These are phyloP conservation scores for Drosophila nikananu DNA, from an alignment of 1,140 invertebrate species.

Conservation along the genomic window DNA sequence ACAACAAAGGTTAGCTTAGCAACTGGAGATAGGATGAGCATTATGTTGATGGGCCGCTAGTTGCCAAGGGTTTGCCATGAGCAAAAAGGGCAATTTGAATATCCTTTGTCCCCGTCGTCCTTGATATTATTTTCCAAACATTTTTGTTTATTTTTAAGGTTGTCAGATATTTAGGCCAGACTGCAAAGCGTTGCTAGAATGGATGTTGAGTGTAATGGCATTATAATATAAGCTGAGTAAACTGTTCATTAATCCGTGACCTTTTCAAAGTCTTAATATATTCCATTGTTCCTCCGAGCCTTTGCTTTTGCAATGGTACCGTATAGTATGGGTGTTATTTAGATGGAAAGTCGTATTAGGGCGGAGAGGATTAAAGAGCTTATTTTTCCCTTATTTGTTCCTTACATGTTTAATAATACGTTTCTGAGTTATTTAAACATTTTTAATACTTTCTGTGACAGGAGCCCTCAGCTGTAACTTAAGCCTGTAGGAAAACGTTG, in stretches of 20 bases:
- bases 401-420: background rate
- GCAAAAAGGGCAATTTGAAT: constrained; percentile 3
- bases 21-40: background rate
- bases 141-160: background rate
- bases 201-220: background rate
- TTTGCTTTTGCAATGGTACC: background rate
- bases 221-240: background rate
- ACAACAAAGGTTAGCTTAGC: constrained; percentile 21
- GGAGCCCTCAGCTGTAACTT: background rate
- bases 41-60: background rate
- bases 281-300: background rate
- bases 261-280: background rate
- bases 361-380: no score
- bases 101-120: constrained; percentile 9
- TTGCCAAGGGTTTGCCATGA: background rate
- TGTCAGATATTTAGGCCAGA: background rate
- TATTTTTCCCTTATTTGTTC: no score
- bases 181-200: background rate
- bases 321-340: background rate
- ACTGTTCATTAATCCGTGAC: background rate
- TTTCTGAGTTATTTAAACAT: background rate
- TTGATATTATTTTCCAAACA: background rate
- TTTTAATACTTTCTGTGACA: background rate
- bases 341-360: background rate
- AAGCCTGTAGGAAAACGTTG: background rate